Base-by-base conservation (phyloP, 2,797 vertebrate species). In the Brotogeris chrysoptera region DNA sequence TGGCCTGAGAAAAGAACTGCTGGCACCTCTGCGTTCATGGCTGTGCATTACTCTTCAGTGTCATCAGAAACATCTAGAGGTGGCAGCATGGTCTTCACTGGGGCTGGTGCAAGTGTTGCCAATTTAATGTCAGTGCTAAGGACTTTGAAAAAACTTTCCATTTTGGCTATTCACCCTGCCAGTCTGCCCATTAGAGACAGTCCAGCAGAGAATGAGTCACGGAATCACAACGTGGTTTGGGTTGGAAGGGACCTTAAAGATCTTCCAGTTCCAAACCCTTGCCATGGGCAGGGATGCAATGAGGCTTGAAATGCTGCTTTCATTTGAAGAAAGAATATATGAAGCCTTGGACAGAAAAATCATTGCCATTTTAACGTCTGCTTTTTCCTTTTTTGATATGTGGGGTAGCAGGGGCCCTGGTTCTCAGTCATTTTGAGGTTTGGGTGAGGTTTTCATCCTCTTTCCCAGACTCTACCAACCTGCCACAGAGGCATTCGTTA, bases 281-380 rank as follows among this genome's bases (percentile, higher is more conserved):
- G 23, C 57, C 34, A 17, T 36, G 34, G 23, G 34, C 57, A 59
- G 57, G 15, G 34, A 25, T 34, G 36, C 34, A 25, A 32, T 34
- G n/a, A 65, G 32, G 43, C 44, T 41, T 78, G 70, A 88, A 89
- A 71, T 76, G 23, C 43, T 81, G 36, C 43, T 93, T 79, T 49
- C 30, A 13, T 63, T 81, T 78, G n/a, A 72, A 73, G 53, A 41
- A 66, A 47, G 72, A 79, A 27, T 19, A 7, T 41, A 28, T 6
- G 39, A 94, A 88, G 30, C 57, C 70, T 86, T 78, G 64, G 57
- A 34, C 52, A 88, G 57, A 88, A 88, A 88, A 89, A 93, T 55
- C 46, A 25, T 80, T 86, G 84, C 32, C 28, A 27, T 79, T 92
- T 88, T 64, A 41, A 80, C 47, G 49, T 46, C 53, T 86, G 23